These are phyloP conservation scores for Watsonalla cultraria DNA, from an alignment of 2,888 invertebrate species.

Conservation along the genomic window DNA sequence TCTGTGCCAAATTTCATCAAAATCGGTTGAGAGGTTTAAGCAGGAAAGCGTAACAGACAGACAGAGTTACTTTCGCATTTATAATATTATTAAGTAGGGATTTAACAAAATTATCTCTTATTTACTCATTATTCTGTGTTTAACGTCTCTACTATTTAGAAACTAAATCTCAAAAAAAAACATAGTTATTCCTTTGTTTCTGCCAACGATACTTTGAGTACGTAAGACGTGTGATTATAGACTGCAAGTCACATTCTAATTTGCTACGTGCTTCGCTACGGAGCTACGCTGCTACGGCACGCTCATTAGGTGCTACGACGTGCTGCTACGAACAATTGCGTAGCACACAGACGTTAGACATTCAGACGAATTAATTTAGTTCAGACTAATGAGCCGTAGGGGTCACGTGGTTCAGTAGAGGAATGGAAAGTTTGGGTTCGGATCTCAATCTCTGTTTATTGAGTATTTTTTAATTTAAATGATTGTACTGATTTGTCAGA, in stretches of 20 bases:
- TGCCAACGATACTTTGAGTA: not conserved
- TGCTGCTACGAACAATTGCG: slow-evolving; percentile 1
- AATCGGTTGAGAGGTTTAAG: too few relatives aligned
- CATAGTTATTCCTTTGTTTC: not conserved
- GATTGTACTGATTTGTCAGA: too few relatives aligned
- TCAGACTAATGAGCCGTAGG: too few relatives aligned
- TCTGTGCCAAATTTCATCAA: too few relatives aligned
- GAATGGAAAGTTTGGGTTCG: too few relatives aligned
- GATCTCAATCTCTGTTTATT: too few relatives aligned
- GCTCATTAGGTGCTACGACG: slow-evolving; percentile 2
- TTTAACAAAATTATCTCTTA: not conserved
- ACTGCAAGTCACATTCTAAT: not conserved
- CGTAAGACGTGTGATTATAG: not conserved
- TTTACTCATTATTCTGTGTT: not conserved
- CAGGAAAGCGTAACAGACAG: too few relatives aligned
- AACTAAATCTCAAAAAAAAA: not conserved
- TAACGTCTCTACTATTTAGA: not conserved
- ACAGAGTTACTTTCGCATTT: too few relatives aligned
- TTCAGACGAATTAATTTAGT: too few relatives aligned
- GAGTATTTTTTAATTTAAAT: too few relatives aligned
- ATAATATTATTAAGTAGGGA: too few relatives aligned
- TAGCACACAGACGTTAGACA: not conserved
- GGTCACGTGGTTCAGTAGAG: too few relatives aligned
- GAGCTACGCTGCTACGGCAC: slow-evolving; percentile 2
- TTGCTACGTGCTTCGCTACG: slow-evolving; percentile 1